Percentiles rank a stretch among this genome's conserved stretches.
These are phyloP conservation scores for Oncorhynchus nerka DNA, from an alignment of 2,113 vertebrate species.

Conservation along the genomic window DNA sequence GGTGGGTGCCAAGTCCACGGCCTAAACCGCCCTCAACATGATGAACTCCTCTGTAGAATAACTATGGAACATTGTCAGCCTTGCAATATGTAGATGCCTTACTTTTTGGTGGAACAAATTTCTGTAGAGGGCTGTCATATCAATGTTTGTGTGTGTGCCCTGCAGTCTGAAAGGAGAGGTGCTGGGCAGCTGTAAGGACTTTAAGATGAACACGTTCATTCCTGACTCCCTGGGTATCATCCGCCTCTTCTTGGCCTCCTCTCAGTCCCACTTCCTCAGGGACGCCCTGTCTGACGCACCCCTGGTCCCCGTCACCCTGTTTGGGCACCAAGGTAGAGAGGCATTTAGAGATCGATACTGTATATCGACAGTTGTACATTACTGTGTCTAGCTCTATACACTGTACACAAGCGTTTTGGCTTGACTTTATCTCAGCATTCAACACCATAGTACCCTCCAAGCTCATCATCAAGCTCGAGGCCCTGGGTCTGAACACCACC, in stretches of 20 bases:
- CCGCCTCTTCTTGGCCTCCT: slow-evolving; percentile 65
- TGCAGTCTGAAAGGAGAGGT: slow-evolving; percentile 82
- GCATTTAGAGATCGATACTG: no score
- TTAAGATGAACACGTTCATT: slow-evolving; percentile 80
- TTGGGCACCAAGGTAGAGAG: neutral
- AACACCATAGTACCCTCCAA: no score
- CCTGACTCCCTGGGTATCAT: slow-evolving; percentile 73
- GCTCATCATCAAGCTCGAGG: no score
- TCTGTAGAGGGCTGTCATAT: neutral
- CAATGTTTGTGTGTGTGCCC: neutral
- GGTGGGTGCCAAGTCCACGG: slow-evolving; percentile 63
- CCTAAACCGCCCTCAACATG: no score
- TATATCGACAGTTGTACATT: no score
- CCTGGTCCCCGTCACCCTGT: neutral
- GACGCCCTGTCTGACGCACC: neutral
- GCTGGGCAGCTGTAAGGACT: slow-evolving; percentile 86
- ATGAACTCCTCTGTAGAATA: no score
- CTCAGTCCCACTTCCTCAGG: slow-evolving; percentile 29
- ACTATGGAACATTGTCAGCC: no score
- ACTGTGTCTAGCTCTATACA: no score
- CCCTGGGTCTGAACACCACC: no score
- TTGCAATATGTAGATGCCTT: no score
- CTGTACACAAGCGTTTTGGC: no score
- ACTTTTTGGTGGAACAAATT: neutral
- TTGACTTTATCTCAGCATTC: no score